Evolutionary conservation across 2,113 vertebrate species (phyloP).

Genomic region (Scortum barcoo): DNA sequence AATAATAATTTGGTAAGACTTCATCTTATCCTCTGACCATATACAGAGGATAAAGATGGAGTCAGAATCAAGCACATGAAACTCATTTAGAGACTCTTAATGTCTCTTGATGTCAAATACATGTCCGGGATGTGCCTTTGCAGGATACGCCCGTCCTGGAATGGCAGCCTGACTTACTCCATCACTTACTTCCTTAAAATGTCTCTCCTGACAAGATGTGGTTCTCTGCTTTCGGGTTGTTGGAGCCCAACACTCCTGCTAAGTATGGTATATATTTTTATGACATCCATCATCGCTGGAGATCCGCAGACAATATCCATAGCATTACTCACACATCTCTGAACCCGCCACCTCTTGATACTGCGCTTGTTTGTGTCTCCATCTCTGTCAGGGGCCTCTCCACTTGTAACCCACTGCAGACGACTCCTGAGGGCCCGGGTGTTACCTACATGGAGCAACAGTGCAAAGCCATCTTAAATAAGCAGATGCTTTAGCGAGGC

Average conservation of each 20-base stretch:
- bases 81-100: slow-evolving; percentile 14
- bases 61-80: not conserved
- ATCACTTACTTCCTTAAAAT: slow-evolving; percentile 57
- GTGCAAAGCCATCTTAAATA: slow-evolving; percentile 84
- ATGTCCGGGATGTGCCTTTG: not conserved
- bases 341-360: slow-evolving; percentile 73
- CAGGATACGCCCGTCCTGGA: not conserved
- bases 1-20: not conserved
- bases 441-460: slow-evolving; percentile 69
- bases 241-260: slow-evolving; percentile 47
- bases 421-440: slow-evolving; percentile 76
- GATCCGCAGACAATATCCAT: slow-evolving; percentile 72
- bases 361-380: slow-evolving; percentile 80
- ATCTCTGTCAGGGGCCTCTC: slow-evolving; percentile 77
- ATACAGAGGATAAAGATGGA: slow-evolving; percentile 15
- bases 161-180: slow-evolving; percentile 41
- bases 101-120: slow-evolving; percentile 6
- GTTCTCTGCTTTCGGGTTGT: slow-evolving; percentile 21
- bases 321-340: slow-evolving; percentile 73
- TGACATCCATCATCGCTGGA: slow-evolving; percentile 72
- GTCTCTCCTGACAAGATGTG: slow-evolving; percentile 55
- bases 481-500: slow-evolving; percentile 88
- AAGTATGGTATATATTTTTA: slow-evolving; percentile 74
- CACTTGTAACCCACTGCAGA: slow-evolving; percentile 70
- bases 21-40: not conserved